phyloP scores from a whole-genome alignment of 2,888 invertebrate species.

The Eurytoma adleriae region DNA sequence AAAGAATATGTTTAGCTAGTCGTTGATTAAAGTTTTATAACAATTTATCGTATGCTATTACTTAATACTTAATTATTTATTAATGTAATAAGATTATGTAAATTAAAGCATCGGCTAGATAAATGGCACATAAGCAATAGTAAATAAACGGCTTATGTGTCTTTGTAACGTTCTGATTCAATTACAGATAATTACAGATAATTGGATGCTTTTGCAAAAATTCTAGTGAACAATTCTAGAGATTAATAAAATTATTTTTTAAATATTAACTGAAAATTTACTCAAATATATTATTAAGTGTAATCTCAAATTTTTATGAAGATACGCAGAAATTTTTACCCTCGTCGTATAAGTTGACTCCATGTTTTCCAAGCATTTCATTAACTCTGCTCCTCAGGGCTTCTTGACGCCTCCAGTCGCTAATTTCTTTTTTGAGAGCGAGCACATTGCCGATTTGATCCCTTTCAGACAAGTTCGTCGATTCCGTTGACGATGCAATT shows the following conservation, averaged over 20 bases:
- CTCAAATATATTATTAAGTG: background rate
- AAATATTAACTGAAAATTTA: background rate
- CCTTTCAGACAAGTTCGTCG: constrained; percentile 31
- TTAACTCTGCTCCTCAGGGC: constrained; percentile 21
- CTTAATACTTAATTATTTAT: too few relatives aligned
- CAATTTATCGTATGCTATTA: too few relatives aligned
- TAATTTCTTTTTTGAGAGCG: constrained; percentile 39
- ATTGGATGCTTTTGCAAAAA: background rate
- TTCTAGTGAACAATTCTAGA: background rate
- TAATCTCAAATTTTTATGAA: background rate
- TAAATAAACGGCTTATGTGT: too few relatives aligned
- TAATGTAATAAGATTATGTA: too few relatives aligned
- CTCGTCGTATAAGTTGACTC: too few relatives aligned
- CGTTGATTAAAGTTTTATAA: too few relatives aligned
- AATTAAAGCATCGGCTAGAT: too few relatives aligned
- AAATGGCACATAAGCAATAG: too few relatives aligned
- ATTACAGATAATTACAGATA: too few relatives aligned
- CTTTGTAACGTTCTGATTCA: too few relatives aligned
- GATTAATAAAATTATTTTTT: too few relatives aligned
- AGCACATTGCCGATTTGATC: constrained; percentile 18
- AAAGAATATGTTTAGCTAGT: too few relatives aligned
- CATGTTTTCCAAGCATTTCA: constrained; percentile 3
- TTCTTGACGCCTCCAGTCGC: constrained; percentile 46
- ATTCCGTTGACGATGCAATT: constrained; percentile 35
- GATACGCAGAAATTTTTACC: background rate